Percentiles rank a stretch among this genome's conserved stretches.
These are phyloP conservation scores for Gallirallus australis DNA, from an alignment of 2,797 vertebrate species.

Conservation along the genomic window DNA sequence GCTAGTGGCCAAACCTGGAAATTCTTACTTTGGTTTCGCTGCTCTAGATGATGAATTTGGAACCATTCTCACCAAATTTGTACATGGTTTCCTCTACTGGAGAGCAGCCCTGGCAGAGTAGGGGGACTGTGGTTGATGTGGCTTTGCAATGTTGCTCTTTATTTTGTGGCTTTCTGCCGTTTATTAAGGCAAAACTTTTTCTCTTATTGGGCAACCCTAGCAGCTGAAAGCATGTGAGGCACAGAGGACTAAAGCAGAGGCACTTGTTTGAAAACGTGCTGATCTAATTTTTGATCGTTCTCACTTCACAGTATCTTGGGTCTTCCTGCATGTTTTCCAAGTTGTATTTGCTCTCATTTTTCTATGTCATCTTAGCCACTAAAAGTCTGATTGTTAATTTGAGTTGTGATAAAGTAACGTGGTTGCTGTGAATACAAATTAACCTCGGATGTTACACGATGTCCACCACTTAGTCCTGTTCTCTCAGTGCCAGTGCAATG, in stretches of 20 bases:
- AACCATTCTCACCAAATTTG: neutral
- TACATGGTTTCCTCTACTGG: neutral
- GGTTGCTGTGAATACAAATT: neutral
- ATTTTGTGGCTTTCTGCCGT: neutral
- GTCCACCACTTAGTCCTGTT: neutral
- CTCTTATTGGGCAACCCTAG: neutral
- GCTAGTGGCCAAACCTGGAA: neutral
- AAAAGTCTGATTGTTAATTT: neutral
- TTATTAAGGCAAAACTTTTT: neutral
- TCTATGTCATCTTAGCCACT: neutral
- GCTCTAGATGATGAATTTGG: neutral
- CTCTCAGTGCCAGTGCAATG: neutral
- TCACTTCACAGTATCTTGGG: neutral
- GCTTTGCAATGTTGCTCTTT: neutral
- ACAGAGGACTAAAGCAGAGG: neutral
- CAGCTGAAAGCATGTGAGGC: neutral
- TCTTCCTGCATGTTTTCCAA: neutral
- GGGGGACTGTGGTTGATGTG: neutral
- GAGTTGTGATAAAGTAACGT: neutral
- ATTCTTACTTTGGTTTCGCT: neutral
- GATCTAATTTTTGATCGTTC: fast-evolving
- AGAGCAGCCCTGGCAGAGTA: neutral
- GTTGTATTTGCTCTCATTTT: neutral
- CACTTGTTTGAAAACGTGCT: neutral
- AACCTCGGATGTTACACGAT: neutral